These are phyloP conservation scores for Rallus crepitans DNA, from an alignment of 2,797 vertebrate species.

Conservation along the genomic window DNA sequence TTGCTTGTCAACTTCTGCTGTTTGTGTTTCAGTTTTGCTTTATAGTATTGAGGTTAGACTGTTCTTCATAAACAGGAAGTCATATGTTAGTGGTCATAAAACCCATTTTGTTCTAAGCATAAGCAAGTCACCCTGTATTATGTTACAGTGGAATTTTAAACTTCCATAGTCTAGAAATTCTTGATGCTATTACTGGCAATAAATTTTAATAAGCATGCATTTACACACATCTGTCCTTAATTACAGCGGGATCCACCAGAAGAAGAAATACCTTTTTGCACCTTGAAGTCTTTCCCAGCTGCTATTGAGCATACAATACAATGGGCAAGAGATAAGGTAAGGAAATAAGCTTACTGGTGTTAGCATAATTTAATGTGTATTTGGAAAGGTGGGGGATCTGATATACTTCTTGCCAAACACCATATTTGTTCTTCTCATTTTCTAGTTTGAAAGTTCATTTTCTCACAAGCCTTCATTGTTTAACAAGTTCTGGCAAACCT, in stretches of 20 bases:
- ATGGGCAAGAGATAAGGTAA: slow-evolving; percentile 98
- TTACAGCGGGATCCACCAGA: slow-evolving; percentile 95
- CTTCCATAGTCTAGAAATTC: neutral
- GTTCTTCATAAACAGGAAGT: neutral
- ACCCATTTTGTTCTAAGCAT: neutral
- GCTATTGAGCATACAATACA: slow-evolving; percentile 98
- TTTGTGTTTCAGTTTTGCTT: neutral
- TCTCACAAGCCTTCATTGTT: slow-evolving; percentile 94
- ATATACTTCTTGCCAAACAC: neutral
- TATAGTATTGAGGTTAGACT: neutral
- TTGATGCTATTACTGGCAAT: neutral
- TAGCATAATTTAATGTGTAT: neutral
- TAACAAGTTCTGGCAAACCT: slow-evolving; percentile 95
- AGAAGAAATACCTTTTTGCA: slow-evolving; percentile 99
- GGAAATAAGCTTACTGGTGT: neutral
- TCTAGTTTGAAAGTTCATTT: slow-evolving; percentile 96
- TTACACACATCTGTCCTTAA: neutral
- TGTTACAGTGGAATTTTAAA: neutral
- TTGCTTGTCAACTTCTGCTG: neutral
- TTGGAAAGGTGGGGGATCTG: neutral
- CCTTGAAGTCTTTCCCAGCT: slow-evolving; percentile 97
- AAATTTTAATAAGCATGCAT: neutral
- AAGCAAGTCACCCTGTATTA: neutral
- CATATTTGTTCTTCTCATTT: slow-evolving; percentile 7
- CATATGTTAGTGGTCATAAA: neutral